Evolutionary conservation across 2,113 vertebrate genomes (phyloP).

Genomic region (Apodemus sylvaticus): DNA sequence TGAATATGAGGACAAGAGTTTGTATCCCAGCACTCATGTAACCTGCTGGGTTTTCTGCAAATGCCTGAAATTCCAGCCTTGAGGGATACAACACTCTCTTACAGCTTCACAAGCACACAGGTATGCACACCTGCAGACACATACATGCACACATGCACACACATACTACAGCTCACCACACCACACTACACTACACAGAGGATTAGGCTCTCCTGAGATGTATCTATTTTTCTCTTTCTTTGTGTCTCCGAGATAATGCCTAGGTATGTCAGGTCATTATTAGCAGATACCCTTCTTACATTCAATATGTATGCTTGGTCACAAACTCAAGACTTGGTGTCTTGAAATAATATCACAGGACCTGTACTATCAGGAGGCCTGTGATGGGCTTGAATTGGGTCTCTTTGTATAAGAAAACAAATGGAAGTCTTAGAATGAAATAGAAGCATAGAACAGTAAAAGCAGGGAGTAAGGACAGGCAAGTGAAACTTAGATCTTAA

Average conservation of each 20-base stretch:
- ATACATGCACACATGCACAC: rapidly evolving
- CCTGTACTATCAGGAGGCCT: neutral
- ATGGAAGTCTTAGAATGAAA: neutral
- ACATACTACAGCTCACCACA: neutral
- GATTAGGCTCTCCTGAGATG: neutral
- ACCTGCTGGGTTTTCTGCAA: neutral
- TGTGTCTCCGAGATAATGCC: neutral
- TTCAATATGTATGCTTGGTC: no score
- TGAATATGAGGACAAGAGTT: neutral
- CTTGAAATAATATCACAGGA: no score
- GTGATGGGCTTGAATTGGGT: neutral
- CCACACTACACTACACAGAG: neutral
- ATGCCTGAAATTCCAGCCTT: neutral
- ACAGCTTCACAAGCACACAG: no score
- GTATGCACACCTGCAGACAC: neutral
- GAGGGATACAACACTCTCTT: neutral
- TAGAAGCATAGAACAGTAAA: neutral
- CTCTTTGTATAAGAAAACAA: neutral
- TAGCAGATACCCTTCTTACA: neutral
- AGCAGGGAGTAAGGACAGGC: neutral
- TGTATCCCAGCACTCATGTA: no score
- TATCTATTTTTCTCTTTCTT: neutral
- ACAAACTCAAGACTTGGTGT: no score
- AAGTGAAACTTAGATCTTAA: rapidly evolving
- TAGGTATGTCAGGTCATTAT: no score